Evolutionary conservation across 2,888 invertebrate species (phyloP).

Genomic region (Eupithecia abbreviata): DNA sequence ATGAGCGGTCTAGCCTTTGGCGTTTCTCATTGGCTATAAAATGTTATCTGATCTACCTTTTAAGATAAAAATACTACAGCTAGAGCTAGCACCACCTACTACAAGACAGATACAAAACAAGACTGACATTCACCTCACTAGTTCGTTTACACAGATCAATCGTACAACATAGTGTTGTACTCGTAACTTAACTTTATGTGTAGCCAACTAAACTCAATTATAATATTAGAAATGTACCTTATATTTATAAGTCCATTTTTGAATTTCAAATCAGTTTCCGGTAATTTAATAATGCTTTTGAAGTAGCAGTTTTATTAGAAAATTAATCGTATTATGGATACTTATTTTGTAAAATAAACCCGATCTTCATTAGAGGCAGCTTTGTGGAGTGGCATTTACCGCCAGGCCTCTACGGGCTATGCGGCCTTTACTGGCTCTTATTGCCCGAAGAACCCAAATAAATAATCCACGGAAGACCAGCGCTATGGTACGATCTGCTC

Average conservation of each 20-base stretch:
- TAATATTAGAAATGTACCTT: constrained; percentile 24
- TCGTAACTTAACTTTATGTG: constrained; percentile 37
- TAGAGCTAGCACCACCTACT: neutral
- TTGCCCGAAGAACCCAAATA: no score
- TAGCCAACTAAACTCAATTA: constrained; percentile 35
- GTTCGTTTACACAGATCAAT: constrained; percentile 42
- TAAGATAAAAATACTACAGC: neutral
- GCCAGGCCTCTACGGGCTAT: neutral
- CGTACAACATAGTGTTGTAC: constrained; percentile 35
- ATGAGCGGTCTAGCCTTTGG: no score
- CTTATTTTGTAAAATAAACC: neutral
- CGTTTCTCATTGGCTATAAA: neutral
- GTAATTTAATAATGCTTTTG: constrained; percentile 5
- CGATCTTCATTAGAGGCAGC: neutral
- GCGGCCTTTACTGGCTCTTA: no score
- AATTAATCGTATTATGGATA: neutral
- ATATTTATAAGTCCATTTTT: constrained; percentile 15
- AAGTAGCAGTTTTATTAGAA: neutral
- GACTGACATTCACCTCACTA: constrained; percentile 22
- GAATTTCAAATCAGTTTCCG: constrained; percentile 26
- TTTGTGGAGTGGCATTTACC: neutral
- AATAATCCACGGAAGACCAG: no score
- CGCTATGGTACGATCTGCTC: no score
- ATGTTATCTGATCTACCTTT: neutral
- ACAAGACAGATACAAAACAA: neutral